Evolutionary conservation across 1,140 invertebrate species (phyloP).

Genomic region (Bombus soroeensis): DNA sequence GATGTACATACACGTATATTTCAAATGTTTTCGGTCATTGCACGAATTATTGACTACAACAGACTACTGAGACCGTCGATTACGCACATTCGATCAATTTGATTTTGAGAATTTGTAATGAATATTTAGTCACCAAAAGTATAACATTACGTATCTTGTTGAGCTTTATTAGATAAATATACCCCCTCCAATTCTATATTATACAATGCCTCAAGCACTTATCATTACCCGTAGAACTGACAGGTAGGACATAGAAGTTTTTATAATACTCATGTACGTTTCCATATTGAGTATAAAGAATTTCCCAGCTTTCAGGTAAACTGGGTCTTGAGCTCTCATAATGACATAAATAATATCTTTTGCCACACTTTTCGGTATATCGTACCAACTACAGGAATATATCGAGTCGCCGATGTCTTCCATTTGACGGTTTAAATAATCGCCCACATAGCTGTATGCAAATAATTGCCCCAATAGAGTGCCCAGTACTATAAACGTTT

Average conservation of each 20-base stretch:
- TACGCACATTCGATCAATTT: no score
- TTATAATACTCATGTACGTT: slow-evolving; percentile 58
- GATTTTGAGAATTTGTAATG: background rate
- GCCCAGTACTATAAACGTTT: slow-evolving; percentile 8
- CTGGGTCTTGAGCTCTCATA: slow-evolving; percentile 28
- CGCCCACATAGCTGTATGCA: slow-evolving; percentile 49
- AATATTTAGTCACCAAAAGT: background rate
- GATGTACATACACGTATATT: no score
- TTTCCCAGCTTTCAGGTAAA: slow-evolving; percentile 34
- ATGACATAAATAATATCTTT: slow-evolving; percentile 41
- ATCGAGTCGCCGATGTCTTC: background rate
- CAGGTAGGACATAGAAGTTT: slow-evolving; percentile 56
- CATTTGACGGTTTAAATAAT: slow-evolving; percentile 52
- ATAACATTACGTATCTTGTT: background rate
- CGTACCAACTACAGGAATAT: slow-evolving; percentile 26
- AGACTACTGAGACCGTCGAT: no score
- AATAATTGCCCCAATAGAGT: slow-evolving; percentile 32
- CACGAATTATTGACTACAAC: no score
- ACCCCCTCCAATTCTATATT: background rate
- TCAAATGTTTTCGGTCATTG: no score
- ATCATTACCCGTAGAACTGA: slow-evolving; percentile 60
- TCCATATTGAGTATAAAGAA: slow-evolving; percentile 48
- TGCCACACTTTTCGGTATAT: slow-evolving; percentile 16
- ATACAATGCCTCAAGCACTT: slow-evolving; percentile 2
- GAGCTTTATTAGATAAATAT: background rate